Evolutionary conservation across 2,797 vertebrate species (phyloP).

Genomic region (Clamator glandarius): DNA sequence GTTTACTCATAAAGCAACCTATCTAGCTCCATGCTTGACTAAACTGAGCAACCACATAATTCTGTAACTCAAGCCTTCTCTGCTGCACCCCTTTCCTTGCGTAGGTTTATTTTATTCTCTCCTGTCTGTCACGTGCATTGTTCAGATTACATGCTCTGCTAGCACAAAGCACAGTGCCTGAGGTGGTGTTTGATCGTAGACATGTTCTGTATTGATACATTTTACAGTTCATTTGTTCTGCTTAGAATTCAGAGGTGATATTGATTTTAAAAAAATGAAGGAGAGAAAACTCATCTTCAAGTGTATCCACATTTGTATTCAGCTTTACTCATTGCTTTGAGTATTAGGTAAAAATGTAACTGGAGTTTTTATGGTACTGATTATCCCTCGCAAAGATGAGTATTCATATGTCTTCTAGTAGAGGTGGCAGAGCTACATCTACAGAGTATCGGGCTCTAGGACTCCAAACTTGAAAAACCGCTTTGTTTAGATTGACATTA

Average conservation of each 20-base stretch:
- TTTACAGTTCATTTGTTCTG: neutral
- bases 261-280: neutral
- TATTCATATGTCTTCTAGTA: neutral
- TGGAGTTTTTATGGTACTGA: neutral
- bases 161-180: neutral
- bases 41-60: neutral
- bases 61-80: neutral
- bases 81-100: neutral
- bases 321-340: neutral
- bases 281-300: neutral
- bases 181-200: neutral
- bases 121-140: neutral
- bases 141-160: accelerated
- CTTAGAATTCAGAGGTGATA: neutral
- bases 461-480: neutral
- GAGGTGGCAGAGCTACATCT: neutral
- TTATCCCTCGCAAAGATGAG: neutral
- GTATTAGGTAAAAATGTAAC: neutral
- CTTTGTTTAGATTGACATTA: neutral
- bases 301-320: neutral
- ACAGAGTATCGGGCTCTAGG: neutral
- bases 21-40: neutral
- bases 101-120: neutral
- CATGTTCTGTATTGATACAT: neutral
- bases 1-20: neutral